Conservation (phyloP, 2,113 vertebrate species). For the Sardina pilchardus region DNA sequence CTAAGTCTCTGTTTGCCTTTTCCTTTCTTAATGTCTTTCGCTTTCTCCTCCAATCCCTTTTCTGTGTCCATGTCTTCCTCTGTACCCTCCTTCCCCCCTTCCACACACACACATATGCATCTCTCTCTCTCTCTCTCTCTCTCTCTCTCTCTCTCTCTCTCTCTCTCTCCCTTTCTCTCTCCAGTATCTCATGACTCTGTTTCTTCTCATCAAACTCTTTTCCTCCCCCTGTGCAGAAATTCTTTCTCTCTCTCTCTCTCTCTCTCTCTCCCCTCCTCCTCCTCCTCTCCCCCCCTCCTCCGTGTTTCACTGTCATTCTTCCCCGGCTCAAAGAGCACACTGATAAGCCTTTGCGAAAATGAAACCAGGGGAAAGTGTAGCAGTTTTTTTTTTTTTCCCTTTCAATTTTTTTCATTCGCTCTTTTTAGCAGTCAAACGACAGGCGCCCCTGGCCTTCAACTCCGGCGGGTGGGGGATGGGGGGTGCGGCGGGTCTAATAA, state of each 20-base stretch:
- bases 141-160: conserved; percentile 29
- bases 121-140: neutral
- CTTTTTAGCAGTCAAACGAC: neutral
- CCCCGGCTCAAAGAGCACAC: conserved; percentile 3
- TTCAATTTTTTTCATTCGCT: neutral
- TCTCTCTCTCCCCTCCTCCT: neutral
- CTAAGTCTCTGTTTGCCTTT: neutral
- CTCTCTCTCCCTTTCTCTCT: conserved; percentile 38
- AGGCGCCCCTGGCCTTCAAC: neutral
- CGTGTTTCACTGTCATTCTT: conserved; percentile 13
- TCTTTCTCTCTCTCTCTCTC: conserved; percentile 1
- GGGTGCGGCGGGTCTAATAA: neutral
- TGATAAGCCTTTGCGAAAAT: conserved; percentile 11
- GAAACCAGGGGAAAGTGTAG: neutral
- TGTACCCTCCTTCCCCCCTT: no score
- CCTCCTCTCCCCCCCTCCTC: neutral
- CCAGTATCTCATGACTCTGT: neutral
- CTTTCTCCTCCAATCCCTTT: conserved; percentile 17
- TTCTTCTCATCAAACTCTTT: neutral
- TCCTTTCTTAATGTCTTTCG: neutral
- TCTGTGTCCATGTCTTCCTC: neutral
- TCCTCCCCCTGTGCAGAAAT: neutral
- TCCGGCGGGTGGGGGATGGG: neutral
- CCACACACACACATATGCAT: neutral
- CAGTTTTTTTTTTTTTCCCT: neutral